Conservation (phyloP, 2,888 invertebrate species). For the Lobophora halterata region DNA sequence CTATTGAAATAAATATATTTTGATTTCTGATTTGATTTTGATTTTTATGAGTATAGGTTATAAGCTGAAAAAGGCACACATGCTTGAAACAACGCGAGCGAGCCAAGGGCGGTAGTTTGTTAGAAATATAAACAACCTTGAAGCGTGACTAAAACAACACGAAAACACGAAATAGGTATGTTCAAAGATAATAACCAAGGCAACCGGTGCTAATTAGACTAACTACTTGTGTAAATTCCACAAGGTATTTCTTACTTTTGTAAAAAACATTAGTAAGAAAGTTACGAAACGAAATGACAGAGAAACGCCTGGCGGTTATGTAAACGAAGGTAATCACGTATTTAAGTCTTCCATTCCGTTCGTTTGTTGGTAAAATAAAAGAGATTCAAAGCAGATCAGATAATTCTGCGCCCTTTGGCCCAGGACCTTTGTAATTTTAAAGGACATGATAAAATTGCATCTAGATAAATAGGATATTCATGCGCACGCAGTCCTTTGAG, state of each 20-base stretch:
- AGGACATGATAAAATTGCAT: slow-evolving; percentile 11
- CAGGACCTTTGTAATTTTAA: slow-evolving; percentile 9
- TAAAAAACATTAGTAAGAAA: slow-evolving; percentile 16
- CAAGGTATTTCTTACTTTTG: slow-evolving; percentile 18
- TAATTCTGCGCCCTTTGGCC: slow-evolving; percentile 11
- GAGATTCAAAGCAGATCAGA: slow-evolving; percentile 14
- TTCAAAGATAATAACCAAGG: slow-evolving; percentile 10
- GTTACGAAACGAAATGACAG: slow-evolving; percentile 21
- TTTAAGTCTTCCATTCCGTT: slow-evolving; percentile 7
- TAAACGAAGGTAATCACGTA: slow-evolving; percentile 16
- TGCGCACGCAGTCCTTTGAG: slow-evolving; percentile 4
- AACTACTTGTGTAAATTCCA: slow-evolving; percentile 15
- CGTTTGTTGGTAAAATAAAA: slow-evolving; percentile 14
- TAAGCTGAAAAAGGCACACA: too few relatives aligned
- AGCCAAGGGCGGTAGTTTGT: too few relatives aligned
- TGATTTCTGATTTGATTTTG: too few relatives aligned
- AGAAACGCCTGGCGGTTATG: slow-evolving; percentile 18
- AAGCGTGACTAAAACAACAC: slow-evolving; percentile 8
- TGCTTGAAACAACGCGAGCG: too few relatives aligned
- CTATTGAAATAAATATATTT: too few relatives aligned
- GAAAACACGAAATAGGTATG: too few relatives aligned
- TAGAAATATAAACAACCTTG: too few relatives aligned
- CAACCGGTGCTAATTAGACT: slow-evolving; percentile 18
- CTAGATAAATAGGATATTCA: slow-evolving; percentile 11
- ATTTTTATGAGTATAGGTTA: too few relatives aligned